These are phyloP conservation scores for Macquaria ambigua DNA, from an alignment of 2,113 vertebrate species.

Conservation along the genomic window DNA sequence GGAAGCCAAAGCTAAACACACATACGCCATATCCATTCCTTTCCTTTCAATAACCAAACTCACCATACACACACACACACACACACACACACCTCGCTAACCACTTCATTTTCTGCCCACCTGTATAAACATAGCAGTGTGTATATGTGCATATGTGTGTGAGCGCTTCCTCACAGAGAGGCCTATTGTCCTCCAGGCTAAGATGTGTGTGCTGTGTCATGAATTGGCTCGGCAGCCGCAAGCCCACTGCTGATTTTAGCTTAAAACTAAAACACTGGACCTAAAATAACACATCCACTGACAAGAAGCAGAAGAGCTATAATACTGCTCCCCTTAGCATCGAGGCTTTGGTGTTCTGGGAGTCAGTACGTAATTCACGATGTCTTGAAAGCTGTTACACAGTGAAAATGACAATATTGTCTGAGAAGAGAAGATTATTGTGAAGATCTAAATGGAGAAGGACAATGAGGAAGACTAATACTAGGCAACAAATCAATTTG, in stretches of 20 bases:
- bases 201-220: slow-evolving; percentile 77
- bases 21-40: slow-evolving; percentile 75
- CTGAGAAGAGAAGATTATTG: neutral
- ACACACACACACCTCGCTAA: slow-evolving; percentile 48
- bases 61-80: slow-evolving; percentile 39
- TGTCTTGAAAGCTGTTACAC: slow-evolving; percentile 5
- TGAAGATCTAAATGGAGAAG: neutral
- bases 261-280: slow-evolving; percentile 64
- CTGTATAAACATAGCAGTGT: slow-evolving; percentile 79
- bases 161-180: slow-evolving; percentile 65
- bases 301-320: slow-evolving; percentile 65
- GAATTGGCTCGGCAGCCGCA: slow-evolving; percentile 66
- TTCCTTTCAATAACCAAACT: slow-evolving; percentile 73
- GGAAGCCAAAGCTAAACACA: slow-evolving; percentile 74
- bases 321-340: slow-evolving; percentile 46
- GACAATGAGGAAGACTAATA: neutral
- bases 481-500: neutral
- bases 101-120: slow-evolving; percentile 75
- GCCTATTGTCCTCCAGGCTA: slow-evolving; percentile 71
- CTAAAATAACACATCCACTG: slow-evolving; percentile 66
- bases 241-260: slow-evolving; percentile 77
- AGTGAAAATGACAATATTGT: no score
- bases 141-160: slow-evolving; percentile 59
- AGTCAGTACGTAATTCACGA: neutral
- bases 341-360: slow-evolving; percentile 6